Base-by-base conservation (phyloP, 2,888 invertebrate species). In the Megamerina dolium region DNA sequence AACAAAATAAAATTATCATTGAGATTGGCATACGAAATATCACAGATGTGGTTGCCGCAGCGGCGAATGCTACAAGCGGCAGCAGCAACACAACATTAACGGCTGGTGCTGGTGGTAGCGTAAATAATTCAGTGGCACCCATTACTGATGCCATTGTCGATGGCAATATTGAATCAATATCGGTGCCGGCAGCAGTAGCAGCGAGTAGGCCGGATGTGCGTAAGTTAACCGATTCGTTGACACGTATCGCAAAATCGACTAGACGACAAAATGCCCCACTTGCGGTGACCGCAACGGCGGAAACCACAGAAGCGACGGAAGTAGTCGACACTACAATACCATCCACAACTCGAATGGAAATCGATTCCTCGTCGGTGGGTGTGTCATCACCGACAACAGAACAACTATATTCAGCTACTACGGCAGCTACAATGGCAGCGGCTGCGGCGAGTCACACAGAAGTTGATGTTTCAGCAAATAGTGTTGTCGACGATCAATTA, bases 121-220 rank as follows among this genome's bases (percentile, higher is more conserved):
- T 12, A 8, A 42, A 50, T 44, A 45, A 51, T 39, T 43, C 52
- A 41, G 49, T 53, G 42, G 50, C 49, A 41, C 54, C 55, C 37
- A 43, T 55, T 30, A 47, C 59, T 21, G 59, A 55, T 41, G 67
- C 66, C 27, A 49, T 67, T 37, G 58, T 63, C 51, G 61, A 63
- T 45, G 68, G 65, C 26, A 63, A 64, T 52, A 59, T 68, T 21
- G 66, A 68, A 43, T 67, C 67, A 34, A 68, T 68, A 56, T 67
- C 65, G 29, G 53, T 68, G 54, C 66, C 66, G 42, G 66, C 64
- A 30, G 55, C 58, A 21, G 50, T 45, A 2, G 20, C 41, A 8
- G 19, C 35, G 16, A 10, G 41, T 12, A 26, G 26, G 37, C 26
- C 35, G 26, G 16, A 9, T 18, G 19, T 10, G 33, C 37, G 27